These are phyloP conservation scores for Gallinago nigripennis DNA, from an alignment of 2,797 vertebrate genomes.

Conservation along the genomic window DNA sequence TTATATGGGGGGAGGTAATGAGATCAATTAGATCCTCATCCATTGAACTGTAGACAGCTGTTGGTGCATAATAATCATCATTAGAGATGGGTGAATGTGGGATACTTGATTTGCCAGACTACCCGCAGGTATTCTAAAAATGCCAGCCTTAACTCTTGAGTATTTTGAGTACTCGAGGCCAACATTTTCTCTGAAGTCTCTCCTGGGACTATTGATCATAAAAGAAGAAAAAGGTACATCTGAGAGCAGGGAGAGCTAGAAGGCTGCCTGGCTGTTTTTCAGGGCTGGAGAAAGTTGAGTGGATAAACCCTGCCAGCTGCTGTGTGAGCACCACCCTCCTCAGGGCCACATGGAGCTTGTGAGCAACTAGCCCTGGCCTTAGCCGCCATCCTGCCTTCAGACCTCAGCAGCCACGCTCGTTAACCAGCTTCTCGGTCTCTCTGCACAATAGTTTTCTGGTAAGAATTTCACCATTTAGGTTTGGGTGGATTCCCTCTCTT, in stretches of 20 bases:
- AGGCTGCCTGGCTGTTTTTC: neutral
- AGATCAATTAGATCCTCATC: conserved; percentile 81
- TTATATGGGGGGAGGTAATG: conserved; percentile 76
- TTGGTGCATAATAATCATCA: conserved; percentile 75
- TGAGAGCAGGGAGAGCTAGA: conserved; percentile 15
- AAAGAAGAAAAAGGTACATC: conserved; percentile 49
- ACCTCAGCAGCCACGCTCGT: neutral
- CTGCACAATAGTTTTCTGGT: neutral
- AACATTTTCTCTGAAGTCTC: conserved; percentile 54
- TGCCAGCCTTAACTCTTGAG: conserved; percentile 56
- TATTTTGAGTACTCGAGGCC: conserved; percentile 61
- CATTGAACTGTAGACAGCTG: conserved; percentile 77
- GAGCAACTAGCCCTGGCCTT: neutral
- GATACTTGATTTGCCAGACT: conserved; percentile 71
- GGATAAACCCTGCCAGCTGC: neutral
- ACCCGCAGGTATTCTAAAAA: conserved; percentile 68
- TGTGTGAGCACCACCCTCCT: neutral
- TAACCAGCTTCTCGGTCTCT: neutral
- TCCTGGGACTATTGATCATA: conserved; percentile 28
- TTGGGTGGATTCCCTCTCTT: neutral
- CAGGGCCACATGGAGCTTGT: neutral
- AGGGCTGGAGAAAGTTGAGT: conserved; percentile 16
- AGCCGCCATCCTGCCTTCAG: neutral
- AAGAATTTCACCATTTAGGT: neutral
- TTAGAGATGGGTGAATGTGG: conserved; percentile 69